Base-by-base conservation (phyloP, 2,797 vertebrate genomes). In the Intellagama lesueurii region DNA sequence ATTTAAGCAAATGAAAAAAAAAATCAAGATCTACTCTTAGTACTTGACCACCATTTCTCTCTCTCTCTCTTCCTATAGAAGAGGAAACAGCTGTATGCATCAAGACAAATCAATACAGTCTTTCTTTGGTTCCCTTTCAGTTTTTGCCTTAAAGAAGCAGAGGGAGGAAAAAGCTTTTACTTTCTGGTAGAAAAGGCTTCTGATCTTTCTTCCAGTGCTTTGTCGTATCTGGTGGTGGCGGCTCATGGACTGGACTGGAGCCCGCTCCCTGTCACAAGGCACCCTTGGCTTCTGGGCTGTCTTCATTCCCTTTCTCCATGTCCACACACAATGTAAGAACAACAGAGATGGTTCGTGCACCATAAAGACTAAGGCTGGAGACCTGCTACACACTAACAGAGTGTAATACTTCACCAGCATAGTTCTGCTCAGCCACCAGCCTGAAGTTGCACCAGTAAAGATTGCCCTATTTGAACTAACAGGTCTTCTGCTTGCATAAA, bases 61-160 rank as follows among this genome's bases (percentile, higher is more conserved):
- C 40, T 68, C 35, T 76, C 22, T 32, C 8, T 82, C 66, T 75
- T 84, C 73, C 81, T 0, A n/a, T 64, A 0, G 7, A n/a, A 79
- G 82, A 87, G 40, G 60, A 91, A 91, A 90, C 2, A 35, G 17
- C 75, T 30, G 90, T 44, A 81, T 81, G 69, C n/a, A 84, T 90
- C 28, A 88, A 85, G 7, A 90, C 22, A 94, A 73, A 85, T 49
- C 86, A 91, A 80, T 88, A 88, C 68, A 17, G 77, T 4, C 60
- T 89, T 92, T 88, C 8, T 86, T 91, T 72, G 26, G 30, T 91
- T 7, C 68, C 83, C 85, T 86, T 86, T 72, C 2, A 8, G 30
- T 60, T 83, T 60, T 66, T 86, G 49, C 26, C 28, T 90, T 89
- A 73, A 92, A 44, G 64, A 93, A 88, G 83, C 86, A 92, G 19